phyloP scores from a whole-genome alignment of 2,113 vertebrate species.

The Salvelinus alpinus region DNA sequence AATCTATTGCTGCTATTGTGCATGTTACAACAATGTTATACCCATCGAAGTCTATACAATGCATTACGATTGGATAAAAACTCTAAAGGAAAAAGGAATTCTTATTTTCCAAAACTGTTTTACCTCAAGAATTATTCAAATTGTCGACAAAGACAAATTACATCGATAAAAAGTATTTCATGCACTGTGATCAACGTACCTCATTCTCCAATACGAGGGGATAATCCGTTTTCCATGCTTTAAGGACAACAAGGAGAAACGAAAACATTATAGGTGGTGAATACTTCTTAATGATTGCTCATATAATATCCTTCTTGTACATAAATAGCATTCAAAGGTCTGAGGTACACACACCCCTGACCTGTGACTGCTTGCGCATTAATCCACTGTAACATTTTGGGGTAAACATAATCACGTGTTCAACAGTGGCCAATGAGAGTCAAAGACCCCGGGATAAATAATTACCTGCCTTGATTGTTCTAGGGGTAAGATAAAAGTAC shows the following conservation, averaged over 20 bases:
- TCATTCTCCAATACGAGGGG: conserved; percentile 43
- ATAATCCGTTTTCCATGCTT: conserved; percentile 4
- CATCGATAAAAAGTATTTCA: conserved; percentile 82
- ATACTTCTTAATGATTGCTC: conserved; percentile 3
- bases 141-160: conserved; percentile 73
- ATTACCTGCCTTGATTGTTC: conserved; percentile 91
- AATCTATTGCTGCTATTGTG: neutral
- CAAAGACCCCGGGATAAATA: conserved; percentile 83
- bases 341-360: conserved; percentile 22
- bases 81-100: neutral
- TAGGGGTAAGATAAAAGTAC: conserved; percentile 83
- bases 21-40: neutral
- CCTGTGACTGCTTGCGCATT: conserved; percentile 80
- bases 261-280: conserved; percentile 2
- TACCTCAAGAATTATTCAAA: neutral
- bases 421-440: conserved; percentile 77
- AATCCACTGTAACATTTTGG: conserved; percentile 80
- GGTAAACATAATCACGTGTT: conserved; percentile 87
- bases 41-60: neutral
- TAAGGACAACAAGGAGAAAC: conserved; percentile 3
- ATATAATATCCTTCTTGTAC: conserved; percentile 4
- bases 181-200: conserved; percentile 53
- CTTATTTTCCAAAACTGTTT: neutral
- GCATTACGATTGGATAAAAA: neutral
- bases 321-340: neutral